Percentiles rank a stretch among this genome's conserved stretches.
These are phyloP conservation scores for Gymnoscopelus braueri DNA, from an alignment of 2,797 vertebrate genomes.

Conservation along the genomic window DNA sequence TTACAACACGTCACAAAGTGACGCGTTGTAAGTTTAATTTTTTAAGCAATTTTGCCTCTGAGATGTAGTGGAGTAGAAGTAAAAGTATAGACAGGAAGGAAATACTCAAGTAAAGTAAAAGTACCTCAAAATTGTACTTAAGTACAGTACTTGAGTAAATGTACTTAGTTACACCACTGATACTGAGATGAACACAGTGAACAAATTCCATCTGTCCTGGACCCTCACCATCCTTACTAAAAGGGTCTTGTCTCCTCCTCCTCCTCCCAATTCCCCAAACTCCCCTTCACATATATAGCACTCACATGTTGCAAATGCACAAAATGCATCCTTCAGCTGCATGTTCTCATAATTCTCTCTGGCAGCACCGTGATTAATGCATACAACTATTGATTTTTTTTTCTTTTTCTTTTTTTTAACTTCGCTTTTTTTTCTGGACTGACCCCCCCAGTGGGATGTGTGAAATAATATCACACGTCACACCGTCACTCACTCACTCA, in stretches of 20 bases:
- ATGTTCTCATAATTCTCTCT: conserved; percentile 87
- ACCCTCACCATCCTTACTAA: conserved; percentile 62
- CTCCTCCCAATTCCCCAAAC: conserved; percentile 75
- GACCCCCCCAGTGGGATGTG: conserved; percentile 21
- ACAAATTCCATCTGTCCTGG: conserved; percentile 41
- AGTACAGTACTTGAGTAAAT: not conserved
- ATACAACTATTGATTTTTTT: conserved; percentile 86
- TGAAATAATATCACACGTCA: conserved; percentile 22
- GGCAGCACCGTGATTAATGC: conserved; percentile 92
- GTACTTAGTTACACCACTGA: no score
- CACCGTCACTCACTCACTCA: conserved; percentile 1
- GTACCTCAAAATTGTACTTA: not conserved
- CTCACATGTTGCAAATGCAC: conserved; percentile 79
- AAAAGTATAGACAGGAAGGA: no score
- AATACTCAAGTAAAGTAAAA: conserved; percentile 27
- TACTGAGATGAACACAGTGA: conserved; percentile 5
- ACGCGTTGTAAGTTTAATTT: no score
- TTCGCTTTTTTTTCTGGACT: conserved; percentile 40
- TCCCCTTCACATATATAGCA: conserved; percentile 61
- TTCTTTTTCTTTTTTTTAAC: conserved; percentile 57
- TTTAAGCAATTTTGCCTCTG: no score
- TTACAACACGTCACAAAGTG: no score
- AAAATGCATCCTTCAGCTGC: conserved; percentile 85
- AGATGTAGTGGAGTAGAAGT: no score
- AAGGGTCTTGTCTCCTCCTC: conserved; percentile 67